phyloP scores from a whole-genome alignment of 2,113 vertebrate genomes.

The Heteronetta atricapilla region DNA sequence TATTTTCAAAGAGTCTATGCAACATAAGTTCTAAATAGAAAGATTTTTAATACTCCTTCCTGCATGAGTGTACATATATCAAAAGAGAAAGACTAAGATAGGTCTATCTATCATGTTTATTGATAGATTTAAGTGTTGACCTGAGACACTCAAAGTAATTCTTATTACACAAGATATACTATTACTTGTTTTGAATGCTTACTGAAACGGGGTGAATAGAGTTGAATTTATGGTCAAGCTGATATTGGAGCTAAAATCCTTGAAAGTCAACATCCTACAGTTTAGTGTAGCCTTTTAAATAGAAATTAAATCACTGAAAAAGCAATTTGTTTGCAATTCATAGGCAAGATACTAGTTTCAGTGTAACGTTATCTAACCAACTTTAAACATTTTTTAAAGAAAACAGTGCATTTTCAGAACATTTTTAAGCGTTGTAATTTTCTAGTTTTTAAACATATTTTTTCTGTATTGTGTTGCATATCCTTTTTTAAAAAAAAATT shows the following conservation, averaged over 20 bases:
- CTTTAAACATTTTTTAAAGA: neutral
- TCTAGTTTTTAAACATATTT: neutral
- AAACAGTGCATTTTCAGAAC: neutral
- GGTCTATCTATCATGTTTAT: neutral
- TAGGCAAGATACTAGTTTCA: neutral
- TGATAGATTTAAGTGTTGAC: neutral
- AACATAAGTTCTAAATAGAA: neutral
- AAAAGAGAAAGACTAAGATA: neutral
- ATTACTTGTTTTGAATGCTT: neutral
- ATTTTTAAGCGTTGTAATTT: neutral
- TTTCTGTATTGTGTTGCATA: neutral
- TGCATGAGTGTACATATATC: neutral
- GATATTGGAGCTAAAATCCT: neutral
- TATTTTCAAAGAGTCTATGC: slow-evolving; percentile 17
- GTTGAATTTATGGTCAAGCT: neutral
- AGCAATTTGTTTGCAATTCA: neutral
- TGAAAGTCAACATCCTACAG: neutral
- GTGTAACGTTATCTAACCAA: neutral
- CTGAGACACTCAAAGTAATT: neutral
- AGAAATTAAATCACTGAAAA: neutral
- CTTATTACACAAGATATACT: neutral
- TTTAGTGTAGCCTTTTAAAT: neutral
- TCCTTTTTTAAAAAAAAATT: neutral
- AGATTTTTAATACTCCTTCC: neutral
- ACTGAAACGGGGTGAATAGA: neutral